phyloP scores from a whole-genome alignment of 1,140 invertebrate genomes.

The Lordiphosa stackelbergi region DNA sequence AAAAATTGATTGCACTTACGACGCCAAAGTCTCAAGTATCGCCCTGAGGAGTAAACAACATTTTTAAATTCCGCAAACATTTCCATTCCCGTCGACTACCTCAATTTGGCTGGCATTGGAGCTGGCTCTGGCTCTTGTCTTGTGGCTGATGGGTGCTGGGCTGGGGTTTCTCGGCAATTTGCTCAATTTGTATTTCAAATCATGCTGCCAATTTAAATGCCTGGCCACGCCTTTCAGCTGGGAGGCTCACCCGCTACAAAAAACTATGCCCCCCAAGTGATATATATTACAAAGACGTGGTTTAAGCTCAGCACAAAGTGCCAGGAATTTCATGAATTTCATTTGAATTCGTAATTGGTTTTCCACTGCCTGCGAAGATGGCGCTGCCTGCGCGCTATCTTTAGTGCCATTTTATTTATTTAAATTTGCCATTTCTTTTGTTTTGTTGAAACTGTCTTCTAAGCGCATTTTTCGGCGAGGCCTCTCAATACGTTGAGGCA shows the following conservation, averaged over 20 bases:
- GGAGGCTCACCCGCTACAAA: constrained; percentile 1
- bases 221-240: neutral
- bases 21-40: constrained; percentile 5
- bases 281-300: constrained; percentile 58
- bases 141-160: constrained; percentile 18
- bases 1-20: constrained; percentile 11
- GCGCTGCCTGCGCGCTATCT: constrained; percentile 25
- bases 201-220: constrained; percentile 53
- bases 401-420: constrained; percentile 49
- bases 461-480: constrained; percentile 21
- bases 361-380: constrained; percentile 15
- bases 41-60: constrained; percentile 3
- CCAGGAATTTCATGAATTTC: constrained; percentile 61
- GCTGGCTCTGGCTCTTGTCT: neutral
- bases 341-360: constrained; percentile 63
- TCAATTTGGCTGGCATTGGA: constrained; percentile 24
- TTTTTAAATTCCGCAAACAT: constrained; percentile 15
- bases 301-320: constrained; percentile 56
- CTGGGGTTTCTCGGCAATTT: constrained; percentile 50
- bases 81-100: constrained; percentile 19
- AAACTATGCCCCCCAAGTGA: constrained; percentile 46
- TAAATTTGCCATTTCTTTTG: constrained; percentile 46
- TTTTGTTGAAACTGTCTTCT: constrained; percentile 16
- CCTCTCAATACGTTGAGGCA: constrained; percentile 30
- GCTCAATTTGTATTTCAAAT: constrained; percentile 56